A percentile compares a stretch with the other conserved stretches of the same genome.
Evolutionary conservation across 1,140 invertebrate species (phyloP).

Genomic region (Medauroidea extradentata): DNA sequence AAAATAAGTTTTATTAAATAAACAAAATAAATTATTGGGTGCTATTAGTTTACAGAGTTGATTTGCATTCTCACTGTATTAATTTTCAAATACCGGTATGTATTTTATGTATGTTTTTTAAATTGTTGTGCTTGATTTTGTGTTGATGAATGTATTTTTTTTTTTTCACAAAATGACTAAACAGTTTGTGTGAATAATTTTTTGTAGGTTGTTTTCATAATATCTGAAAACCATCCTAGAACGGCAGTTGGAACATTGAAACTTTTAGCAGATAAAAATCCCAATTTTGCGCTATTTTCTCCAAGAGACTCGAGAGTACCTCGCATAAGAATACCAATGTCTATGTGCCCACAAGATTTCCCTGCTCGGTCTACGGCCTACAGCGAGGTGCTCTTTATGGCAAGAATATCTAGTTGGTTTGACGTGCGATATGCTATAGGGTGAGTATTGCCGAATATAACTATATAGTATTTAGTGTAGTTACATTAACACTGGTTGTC

Average conservation of each 20-base stretch:
- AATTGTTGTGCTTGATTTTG: too few species aligned
- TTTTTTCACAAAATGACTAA: too few species aligned
- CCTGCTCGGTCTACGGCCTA: conserved; percentile 49
- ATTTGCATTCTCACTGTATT: too few species aligned
- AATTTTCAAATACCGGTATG: too few species aligned
- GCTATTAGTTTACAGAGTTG: too few species aligned
- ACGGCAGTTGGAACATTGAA: conserved; percentile 62
- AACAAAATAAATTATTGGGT: too few species aligned
- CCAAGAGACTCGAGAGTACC: conserved; percentile 72
- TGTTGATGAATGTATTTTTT: too few species aligned
- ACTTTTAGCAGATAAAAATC: conserved; percentile 52
- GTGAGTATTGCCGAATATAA: too few species aligned
- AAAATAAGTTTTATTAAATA: too few species aligned
- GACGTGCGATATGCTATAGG: conserved; percentile 49
- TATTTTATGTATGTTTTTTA: too few species aligned
- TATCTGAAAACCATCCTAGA: conserved; percentile 55
- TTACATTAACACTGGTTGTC: neutral
- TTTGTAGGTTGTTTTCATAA: conserved; percentile 48
- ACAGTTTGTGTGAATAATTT: too few species aligned
- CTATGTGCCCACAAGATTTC: conserved; percentile 57
- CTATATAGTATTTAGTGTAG: too few species aligned
- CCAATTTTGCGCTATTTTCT: conserved; percentile 55
- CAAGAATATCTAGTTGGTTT: conserved; percentile 62
- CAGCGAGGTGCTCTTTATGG: conserved; percentile 61
- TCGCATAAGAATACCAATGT: conserved; percentile 58